These are phyloP conservation scores for Lamellibrachia luymesi DNA, from an alignment of 1,140 invertebrate species.

Conservation along the genomic window DNA sequence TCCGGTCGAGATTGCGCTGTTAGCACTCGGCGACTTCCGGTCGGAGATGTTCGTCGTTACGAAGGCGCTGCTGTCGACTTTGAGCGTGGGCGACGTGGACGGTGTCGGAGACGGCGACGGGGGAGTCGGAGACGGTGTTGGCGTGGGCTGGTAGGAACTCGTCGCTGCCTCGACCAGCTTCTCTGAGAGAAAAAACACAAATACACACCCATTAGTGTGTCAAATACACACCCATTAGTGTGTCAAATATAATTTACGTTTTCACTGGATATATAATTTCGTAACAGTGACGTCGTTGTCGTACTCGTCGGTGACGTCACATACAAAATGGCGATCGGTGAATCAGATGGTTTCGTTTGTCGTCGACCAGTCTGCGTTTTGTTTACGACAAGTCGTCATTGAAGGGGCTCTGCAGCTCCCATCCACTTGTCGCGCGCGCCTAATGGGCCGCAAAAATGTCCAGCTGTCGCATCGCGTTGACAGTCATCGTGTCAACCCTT, in stretches of 20 bases:
- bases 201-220: neutral
- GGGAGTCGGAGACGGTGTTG: neutral
- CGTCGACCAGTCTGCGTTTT: neutral
- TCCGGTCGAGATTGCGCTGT: constrained; percentile 10
- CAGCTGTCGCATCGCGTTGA: neutral
- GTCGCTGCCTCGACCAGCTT: constrained; percentile 18
- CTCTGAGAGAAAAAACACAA: neutral
- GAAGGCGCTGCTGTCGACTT: neutral
- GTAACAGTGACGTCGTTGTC: neutral
- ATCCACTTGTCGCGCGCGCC: neutral
- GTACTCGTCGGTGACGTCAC: neutral
- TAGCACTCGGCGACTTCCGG: neutral
- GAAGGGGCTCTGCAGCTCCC: neutral
- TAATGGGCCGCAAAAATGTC: neutral
- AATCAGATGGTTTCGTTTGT: neutral
- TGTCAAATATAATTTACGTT: neutral
- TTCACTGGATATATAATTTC: neutral
- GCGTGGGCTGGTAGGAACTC: neutral
- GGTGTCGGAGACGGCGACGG: neutral
- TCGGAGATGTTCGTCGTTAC: neutral
- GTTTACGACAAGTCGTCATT: neutral
- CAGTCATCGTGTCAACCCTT: neutral
- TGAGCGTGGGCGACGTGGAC: neutral
- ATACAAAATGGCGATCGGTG: neutral
- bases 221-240: neutral